These are phyloP conservation scores for Ethmia dodecea DNA, from an alignment of 2,888 invertebrate genomes.

Conservation along the genomic window DNA sequence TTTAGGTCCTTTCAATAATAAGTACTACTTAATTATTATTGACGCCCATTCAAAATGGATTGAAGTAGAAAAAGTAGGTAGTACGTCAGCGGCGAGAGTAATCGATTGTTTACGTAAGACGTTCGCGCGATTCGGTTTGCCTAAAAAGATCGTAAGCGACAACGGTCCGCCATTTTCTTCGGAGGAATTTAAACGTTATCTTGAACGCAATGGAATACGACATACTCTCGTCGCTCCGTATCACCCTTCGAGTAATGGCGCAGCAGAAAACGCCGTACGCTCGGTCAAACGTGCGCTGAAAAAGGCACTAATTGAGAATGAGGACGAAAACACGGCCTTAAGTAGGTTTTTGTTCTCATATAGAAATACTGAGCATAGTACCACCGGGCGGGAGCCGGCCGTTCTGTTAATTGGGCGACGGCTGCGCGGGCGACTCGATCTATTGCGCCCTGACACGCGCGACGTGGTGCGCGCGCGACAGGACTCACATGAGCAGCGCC, in stretches of 20 bases:
- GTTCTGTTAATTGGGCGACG: slow-evolving; percentile 7
- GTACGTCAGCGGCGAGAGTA: slow-evolving; percentile 3
- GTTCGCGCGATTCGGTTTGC: slow-evolving; percentile 3
- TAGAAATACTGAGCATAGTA: slow-evolving; percentile 12
- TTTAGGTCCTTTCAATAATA: slow-evolving; percentile 2
- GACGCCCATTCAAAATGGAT: slow-evolving; percentile 11
- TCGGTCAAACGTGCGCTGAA: not conserved
- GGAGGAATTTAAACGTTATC: slow-evolving; percentile 2
- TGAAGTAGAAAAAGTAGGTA: slow-evolving; percentile 6
- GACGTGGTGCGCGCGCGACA: too few relatives aligned
- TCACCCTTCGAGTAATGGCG: slow-evolving; percentile 6
- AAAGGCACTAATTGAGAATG: not conserved
- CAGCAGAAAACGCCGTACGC: slow-evolving; percentile 3
- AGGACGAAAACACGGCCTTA: slow-evolving; percentile 7
- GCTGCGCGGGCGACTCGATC: slow-evolving; percentile 6
- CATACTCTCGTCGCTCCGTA: slow-evolving; percentile 5
- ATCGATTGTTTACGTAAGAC: slow-evolving; percentile 1
- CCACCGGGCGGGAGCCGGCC: slow-evolving; percentile 12
- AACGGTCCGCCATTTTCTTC: slow-evolving; percentile 7
- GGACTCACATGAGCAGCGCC: too few relatives aligned
- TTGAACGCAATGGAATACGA: slow-evolving; percentile 1
- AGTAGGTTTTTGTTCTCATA: slow-evolving; percentile 14
- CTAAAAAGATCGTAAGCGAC: slow-evolving; percentile 6
- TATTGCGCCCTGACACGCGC: too few relatives aligned
- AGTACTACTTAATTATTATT: slow-evolving; percentile 5